Evolutionary conservation across 2,888 invertebrate species (phyloP).

Genomic region (Dryococelus australis): DNA sequence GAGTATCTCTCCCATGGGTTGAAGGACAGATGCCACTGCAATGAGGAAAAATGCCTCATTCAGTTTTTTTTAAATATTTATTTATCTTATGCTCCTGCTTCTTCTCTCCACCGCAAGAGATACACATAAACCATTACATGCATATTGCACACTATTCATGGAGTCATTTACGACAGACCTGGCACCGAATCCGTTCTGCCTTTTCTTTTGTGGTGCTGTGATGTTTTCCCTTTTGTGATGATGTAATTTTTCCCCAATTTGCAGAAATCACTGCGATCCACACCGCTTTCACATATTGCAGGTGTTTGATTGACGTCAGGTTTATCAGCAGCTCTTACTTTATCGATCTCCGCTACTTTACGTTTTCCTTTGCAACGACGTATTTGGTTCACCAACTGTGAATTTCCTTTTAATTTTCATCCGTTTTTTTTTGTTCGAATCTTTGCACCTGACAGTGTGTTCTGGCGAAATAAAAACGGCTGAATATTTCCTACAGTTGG

Average conservation of each 20-base stretch:
- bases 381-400: not conserved
- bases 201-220: too few species aligned
- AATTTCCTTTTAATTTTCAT: not conserved
- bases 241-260: not conserved
- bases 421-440: not conserved
- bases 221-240: not conserved
- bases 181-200: not conserved
- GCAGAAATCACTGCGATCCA: not conserved
- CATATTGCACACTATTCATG: not conserved
- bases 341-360: not conserved
- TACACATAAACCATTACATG: not conserved
- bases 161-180: not conserved
- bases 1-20: not conserved
- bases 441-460: slow-evolving; percentile 4
- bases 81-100: too few species aligned
- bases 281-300: not conserved
- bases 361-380: not conserved
- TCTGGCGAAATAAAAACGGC: not conserved
- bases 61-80: not conserved
- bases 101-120: not conserved
- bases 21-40: not conserved
- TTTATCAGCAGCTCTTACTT: not conserved
- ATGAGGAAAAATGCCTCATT: not conserved
- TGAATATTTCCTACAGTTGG: not conserved
- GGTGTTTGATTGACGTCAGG: not conserved